Conservation (phyloP, 2,888 invertebrate species). For the Sinodicranocentrus sp. region DNA sequence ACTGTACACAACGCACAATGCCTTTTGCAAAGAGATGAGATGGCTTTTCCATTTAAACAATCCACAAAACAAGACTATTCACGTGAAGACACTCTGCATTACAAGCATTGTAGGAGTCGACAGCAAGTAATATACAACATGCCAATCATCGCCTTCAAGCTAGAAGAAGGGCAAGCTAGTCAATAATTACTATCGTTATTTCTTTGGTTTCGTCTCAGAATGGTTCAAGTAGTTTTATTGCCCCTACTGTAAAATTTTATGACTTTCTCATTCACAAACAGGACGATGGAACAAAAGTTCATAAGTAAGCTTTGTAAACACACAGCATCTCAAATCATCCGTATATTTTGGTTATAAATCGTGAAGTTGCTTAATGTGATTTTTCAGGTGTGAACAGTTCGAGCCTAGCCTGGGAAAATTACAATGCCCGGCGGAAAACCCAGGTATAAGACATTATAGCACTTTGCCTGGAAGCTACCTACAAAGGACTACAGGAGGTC, state of each 20-base stretch:
- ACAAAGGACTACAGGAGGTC: slow-evolving; percentile 47
- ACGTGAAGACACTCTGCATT: slow-evolving; percentile 35
- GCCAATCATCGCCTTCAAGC: slow-evolving; percentile 74
- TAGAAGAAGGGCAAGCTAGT: slow-evolving; percentile 72
- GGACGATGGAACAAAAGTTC: background rate
- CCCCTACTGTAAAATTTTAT: slow-evolving; percentile 71
- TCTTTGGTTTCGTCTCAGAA: slow-evolving; percentile 74
- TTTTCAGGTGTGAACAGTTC: slow-evolving; percentile 61
- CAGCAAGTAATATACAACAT: slow-evolving; percentile 74
- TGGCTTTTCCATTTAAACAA: slow-evolving; percentile 31
- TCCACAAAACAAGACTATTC: slow-evolving; percentile 31
- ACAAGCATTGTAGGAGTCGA: slow-evolving; percentile 34
- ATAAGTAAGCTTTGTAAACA: background rate
- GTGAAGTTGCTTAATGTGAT: slow-evolving; percentile 23
- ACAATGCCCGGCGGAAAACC: slow-evolving; percentile 39
- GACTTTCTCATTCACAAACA: slow-evolving; percentile 65
- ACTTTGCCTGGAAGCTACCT: slow-evolving; percentile 4
- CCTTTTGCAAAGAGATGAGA: slow-evolving; percentile 28
- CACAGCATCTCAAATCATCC: background rate
- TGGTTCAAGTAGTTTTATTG: slow-evolving; percentile 72
- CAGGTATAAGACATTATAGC: slow-evolving; percentile 43
- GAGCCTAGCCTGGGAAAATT: slow-evolving; percentile 63
- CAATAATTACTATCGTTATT: slow-evolving; percentile 76
- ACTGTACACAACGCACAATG: background rate
- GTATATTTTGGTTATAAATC: background rate